phyloP scores from a whole-genome alignment of 2,797 vertebrate species.

The Halcyon smyrnensis region DNA sequence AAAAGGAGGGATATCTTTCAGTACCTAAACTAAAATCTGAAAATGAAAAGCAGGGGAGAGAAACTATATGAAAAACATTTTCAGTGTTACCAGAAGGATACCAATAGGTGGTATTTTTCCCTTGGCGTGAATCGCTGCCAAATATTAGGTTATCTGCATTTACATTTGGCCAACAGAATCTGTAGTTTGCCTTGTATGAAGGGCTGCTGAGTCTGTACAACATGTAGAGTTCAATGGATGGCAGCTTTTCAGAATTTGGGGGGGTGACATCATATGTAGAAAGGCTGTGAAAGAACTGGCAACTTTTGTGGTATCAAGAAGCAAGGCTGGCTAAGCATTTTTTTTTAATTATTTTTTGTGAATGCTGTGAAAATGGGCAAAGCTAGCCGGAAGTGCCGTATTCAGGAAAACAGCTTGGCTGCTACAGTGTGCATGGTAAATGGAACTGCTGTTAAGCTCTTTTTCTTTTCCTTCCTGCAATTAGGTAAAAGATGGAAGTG shows the following conservation, averaged over 20 bases:
- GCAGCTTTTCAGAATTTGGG: background rate
- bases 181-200: background rate
- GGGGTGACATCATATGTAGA: accelerated
- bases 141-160: background rate
- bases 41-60: background rate
- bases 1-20: background rate
- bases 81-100: background rate
- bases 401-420: background rate
- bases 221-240: background rate
- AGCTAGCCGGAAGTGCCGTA: background rate
- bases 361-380: background rate
- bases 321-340: background rate
- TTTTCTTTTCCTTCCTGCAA: constrained; percentile 17
- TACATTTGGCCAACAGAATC: background rate
- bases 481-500: constrained; percentile 69
- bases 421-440: background rate
- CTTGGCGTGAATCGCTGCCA: background rate
- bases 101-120: background rate
- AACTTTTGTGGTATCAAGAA: background rate
- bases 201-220: background rate
- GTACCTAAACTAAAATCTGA: background rate
- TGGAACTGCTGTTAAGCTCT: constrained; percentile 12
- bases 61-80: background rate
- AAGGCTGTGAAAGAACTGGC: background rate
- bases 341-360: background rate